Percentiles rank a stretch among this genome's conserved stretches.
Evolutionary conservation across 2,113 vertebrate genomes (phyloP).

Genomic region (Tragelaphus buxtoni): DNA sequence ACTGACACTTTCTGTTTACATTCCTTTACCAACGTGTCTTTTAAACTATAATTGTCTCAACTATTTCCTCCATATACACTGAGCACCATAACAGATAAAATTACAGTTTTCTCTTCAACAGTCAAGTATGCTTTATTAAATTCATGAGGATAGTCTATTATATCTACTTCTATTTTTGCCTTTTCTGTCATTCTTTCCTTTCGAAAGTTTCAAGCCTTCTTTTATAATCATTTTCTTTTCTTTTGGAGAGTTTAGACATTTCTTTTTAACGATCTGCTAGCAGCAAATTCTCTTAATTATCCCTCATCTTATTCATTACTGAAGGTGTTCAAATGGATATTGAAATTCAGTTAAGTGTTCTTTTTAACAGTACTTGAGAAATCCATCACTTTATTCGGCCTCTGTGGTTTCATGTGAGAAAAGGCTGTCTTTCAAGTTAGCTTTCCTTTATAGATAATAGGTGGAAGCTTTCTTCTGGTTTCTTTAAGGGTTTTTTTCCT

Average conservation of each 20-base stretch:
- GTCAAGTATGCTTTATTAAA: background rate
- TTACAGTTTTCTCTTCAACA: background rate
- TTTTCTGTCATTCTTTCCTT: background rate
- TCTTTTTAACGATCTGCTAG: background rate
- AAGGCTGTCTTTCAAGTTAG: background rate
- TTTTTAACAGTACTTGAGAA: background rate
- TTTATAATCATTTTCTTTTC: background rate
- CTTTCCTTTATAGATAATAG: background rate
- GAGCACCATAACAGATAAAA: background rate
- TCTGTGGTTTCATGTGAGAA: background rate
- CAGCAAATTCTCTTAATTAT: background rate
- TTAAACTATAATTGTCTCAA: background rate
- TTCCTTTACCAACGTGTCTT: background rate
- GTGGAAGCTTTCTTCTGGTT: background rate
- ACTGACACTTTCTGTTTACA: background rate
- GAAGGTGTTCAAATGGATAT: background rate
- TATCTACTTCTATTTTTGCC: background rate
- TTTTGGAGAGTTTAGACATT: background rate
- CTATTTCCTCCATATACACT: background rate
- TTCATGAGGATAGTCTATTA: background rate
- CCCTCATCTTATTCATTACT: background rate
- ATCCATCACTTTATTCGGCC: background rate
- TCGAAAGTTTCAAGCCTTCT: background rate
- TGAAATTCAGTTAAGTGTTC: background rate
- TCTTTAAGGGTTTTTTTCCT: background rate